phyloP scores from a whole-genome alignment of 2,797 vertebrate species.

The Chelon auratus region DNA sequence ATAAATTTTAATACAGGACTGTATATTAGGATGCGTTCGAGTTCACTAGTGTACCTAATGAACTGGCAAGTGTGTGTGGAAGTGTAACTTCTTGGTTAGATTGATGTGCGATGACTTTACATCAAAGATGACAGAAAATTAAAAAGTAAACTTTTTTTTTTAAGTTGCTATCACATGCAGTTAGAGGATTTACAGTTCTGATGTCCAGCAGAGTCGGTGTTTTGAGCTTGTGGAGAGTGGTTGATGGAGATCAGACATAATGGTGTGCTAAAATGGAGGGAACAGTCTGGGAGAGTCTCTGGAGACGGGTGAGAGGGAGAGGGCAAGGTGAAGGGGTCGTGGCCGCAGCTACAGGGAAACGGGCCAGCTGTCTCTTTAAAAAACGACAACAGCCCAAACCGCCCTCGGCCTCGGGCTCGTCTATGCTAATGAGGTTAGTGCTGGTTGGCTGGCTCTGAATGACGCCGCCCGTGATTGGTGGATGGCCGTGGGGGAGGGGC shows the following conservation, averaged over 20 bases:
- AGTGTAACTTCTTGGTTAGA: not conserved
- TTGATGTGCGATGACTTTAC: not conserved
- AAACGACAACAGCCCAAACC: slow-evolving; percentile 83
- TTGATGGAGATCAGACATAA: slow-evolving; percentile 55
- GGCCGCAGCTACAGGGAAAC: slow-evolving; percentile 73
- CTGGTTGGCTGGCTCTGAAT: slow-evolving; percentile 82
- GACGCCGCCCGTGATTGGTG: slow-evolving; percentile 78
- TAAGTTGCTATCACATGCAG: not conserved
- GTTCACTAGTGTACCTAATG: too few species aligned
- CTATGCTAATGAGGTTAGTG: slow-evolving; percentile 85
- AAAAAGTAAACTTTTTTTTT: not conserved
- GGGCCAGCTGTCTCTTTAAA: slow-evolving; percentile 88
- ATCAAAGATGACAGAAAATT: not conserved
- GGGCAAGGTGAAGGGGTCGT: slow-evolving; percentile 81
- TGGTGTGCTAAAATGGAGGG: slow-evolving; percentile 78
- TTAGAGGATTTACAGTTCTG: not conserved
- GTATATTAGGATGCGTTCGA: too few species aligned
- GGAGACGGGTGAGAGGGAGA: slow-evolving; percentile 75
- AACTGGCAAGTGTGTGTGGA: not conserved
- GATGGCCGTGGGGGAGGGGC: slow-evolving; percentile 76
- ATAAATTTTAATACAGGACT: too few species aligned
- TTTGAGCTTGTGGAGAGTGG: slow-evolving; percentile 19
- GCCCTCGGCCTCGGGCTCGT: slow-evolving; percentile 67
- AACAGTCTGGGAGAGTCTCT: slow-evolving; percentile 71
- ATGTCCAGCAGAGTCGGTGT: not conserved